These are phyloP conservation scores for Chlorops oryzae DNA, from an alignment of 1,140 invertebrate genomes.

Conservation along the genomic window DNA sequence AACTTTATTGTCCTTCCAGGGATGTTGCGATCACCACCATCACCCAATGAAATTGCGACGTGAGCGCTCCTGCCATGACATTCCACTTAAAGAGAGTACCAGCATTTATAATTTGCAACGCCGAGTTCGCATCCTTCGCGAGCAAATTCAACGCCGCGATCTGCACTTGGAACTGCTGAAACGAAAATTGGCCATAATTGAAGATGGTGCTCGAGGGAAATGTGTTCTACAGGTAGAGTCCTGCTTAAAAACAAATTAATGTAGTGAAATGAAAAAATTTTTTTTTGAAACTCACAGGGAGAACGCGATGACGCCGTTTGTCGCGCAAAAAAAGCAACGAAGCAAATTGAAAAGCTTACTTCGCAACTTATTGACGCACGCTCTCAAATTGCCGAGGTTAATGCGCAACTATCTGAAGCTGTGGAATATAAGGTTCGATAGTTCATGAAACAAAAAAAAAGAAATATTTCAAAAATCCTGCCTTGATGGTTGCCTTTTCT, in stretches of 20 bases:
- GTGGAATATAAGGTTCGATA: conserved; percentile 70
- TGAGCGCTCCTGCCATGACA: conserved; percentile 66
- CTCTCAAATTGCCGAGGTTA: conserved; percentile 65
- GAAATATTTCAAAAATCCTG: too few species aligned
- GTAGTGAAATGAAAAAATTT: neutral
- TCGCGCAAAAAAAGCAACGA: conserved; percentile 66
- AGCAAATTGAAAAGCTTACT: conserved; percentile 68
- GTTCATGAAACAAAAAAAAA: neutral
- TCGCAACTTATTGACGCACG: conserved; percentile 67
- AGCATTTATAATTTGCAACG: conserved; percentile 79
- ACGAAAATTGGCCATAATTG: conserved; percentile 76
- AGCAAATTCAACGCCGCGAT: conserved; percentile 85
- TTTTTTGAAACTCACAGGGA: conserved; percentile 48
- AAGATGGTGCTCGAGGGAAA: conserved; percentile 64
- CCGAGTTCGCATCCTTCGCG: conserved; percentile 70
- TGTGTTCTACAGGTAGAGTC: conserved; percentile 50
- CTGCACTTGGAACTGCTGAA: conserved; percentile 82
- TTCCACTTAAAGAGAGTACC: conserved; percentile 62
- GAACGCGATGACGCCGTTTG: conserved; percentile 71
- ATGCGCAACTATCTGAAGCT: conserved; percentile 71
- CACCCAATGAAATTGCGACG: conserved; percentile 54
- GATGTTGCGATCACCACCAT: conserved; percentile 18
- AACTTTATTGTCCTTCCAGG: neutral
- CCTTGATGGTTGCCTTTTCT: conserved; percentile 8
- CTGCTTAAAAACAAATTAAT: neutral